phyloP scores from a whole-genome alignment of 2,888 invertebrate species.

The Drosophila acutilabella region DNA sequence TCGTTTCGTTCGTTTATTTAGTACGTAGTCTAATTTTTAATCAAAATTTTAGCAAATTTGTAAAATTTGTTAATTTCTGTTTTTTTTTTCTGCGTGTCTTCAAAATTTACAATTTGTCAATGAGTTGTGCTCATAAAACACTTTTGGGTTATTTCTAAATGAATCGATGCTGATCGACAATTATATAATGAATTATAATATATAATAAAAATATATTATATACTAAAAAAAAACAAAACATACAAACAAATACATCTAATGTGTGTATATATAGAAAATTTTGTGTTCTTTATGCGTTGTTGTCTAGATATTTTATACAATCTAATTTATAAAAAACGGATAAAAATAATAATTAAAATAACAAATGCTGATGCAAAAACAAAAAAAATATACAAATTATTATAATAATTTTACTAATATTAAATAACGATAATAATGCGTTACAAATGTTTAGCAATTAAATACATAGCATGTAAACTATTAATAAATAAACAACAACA shows the following conservation, averaged over 20 bases:
- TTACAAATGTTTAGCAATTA: constrained; percentile 58
- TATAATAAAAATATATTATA: constrained; percentile 11
- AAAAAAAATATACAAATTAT: constrained; percentile 3
- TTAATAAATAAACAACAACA: constrained; percentile 43
- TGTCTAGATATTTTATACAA: constrained; percentile 47
- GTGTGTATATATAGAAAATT: constrained; percentile 12
- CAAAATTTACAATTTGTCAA: constrained; percentile 25
- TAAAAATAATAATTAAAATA: constrained; percentile 6
- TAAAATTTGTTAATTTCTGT: constrained; percentile 41
- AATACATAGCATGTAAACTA: constrained; percentile 57
- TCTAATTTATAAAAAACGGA: constrained; percentile 39
- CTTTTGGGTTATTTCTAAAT: constrained; percentile 50
- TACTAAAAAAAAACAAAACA: neutral
- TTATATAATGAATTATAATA: too few relatives aligned
- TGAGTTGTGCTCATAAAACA: constrained; percentile 73
- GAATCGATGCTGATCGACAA: constrained; percentile 5
- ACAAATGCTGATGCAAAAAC: neutral
- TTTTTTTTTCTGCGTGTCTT: constrained; percentile 9
- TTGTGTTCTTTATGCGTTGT: constrained; percentile 47
- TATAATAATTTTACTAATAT: constrained; percentile 9
- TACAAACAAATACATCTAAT: constrained; percentile 24
- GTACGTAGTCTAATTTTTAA: constrained; percentile 45
- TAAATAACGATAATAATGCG: constrained; percentile 43
- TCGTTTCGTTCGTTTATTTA: constrained; percentile 49
- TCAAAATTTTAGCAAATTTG: constrained; percentile 43